Conservation (phyloP, 37 sponge, comb jelly and placozoan genomes). For the Cliona cf. orientalis region DNA sequence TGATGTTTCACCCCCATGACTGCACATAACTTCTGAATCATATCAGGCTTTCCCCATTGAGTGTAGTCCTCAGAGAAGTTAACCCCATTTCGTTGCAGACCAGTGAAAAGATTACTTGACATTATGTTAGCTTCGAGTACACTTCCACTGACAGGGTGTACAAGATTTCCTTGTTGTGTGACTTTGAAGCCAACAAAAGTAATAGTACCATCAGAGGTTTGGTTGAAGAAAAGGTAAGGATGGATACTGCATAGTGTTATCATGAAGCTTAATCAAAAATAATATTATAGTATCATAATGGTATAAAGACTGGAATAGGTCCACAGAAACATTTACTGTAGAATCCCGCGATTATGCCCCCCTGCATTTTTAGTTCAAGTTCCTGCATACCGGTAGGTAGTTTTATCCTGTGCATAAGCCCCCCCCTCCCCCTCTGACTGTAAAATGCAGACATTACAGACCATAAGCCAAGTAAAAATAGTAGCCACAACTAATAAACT, state of each 20-base stretch:
- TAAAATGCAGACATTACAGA: too few species aligned
- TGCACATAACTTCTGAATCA: slow-evolving; percentile 43
- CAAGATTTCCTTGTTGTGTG: slow-evolving; percentile 46
- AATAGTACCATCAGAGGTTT: slow-evolving; percentile 50
- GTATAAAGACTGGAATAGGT: too few species aligned
- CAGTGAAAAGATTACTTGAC: slow-evolving; percentile 35
- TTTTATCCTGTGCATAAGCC: too few species aligned
- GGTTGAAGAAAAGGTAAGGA: slow-evolving; percentile 92
- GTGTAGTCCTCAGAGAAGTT: slow-evolving; percentile 72
- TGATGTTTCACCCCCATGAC: slow-evolving; percentile 56
- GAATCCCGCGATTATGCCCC: too few species aligned
- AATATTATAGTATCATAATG: background rate
- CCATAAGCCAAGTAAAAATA: too few species aligned
- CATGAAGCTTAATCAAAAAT: too few species aligned
- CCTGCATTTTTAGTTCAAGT: too few species aligned
- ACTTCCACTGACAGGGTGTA: slow-evolving; percentile 33
- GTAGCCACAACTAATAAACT: too few species aligned
- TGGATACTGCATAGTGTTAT: slow-evolving; percentile 47
- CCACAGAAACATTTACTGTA: too few species aligned
- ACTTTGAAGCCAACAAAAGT: slow-evolving; percentile 83
- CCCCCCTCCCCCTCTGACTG: too few species aligned
- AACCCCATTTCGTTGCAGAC: slow-evolving; percentile 48
- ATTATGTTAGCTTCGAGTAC: slow-evolving; percentile 42
- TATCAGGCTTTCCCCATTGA: slow-evolving; percentile 22
- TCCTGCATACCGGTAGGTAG: too few species aligned